phyloP scores from a whole-genome alignment of 1,140 invertebrate species.

The Pteromalus puparum region DNA sequence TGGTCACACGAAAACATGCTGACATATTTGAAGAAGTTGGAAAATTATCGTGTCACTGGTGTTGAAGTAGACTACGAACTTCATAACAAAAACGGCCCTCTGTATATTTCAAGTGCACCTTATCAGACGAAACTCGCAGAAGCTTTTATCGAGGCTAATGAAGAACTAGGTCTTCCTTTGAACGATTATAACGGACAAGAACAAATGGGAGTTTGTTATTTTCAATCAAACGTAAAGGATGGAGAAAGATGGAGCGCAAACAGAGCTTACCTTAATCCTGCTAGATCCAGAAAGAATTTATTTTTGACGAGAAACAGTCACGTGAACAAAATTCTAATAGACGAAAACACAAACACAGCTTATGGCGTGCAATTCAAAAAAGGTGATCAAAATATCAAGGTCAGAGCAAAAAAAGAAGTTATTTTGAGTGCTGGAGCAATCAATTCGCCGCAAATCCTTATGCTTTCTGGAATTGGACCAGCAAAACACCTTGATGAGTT shows the following conservation, averaged over 20 bases:
- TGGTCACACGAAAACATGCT: conserved; percentile 92
- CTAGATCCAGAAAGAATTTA: conserved; percentile 79
- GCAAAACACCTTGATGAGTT: conserved; percentile 79
- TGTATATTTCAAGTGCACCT: conserved; percentile 77
- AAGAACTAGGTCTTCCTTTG: conserved; percentile 79
- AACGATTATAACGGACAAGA: conserved; percentile 85
- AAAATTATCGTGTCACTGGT: conserved; percentile 88
- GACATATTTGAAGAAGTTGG: conserved; percentile 91
- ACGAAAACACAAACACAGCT: conserved; percentile 79
- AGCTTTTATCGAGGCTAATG: conserved; percentile 81
- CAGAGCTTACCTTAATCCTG: conserved; percentile 83
- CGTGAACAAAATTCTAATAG: conserved; percentile 85
- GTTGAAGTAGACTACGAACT: conserved; percentile 74
- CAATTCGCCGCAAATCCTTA: conserved; percentile 65
- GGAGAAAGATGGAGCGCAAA: conserved; percentile 85
- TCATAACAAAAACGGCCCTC: conserved; percentile 79
- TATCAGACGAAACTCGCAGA: conserved; percentile 79
- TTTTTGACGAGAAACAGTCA: conserved; percentile 79
- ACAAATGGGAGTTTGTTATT: conserved; percentile 80
- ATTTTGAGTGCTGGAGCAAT: conserved; percentile 72
- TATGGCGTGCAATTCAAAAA: conserved; percentile 80
- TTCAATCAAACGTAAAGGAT: conserved; percentile 82
- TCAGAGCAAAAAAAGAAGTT: conserved; percentile 83
- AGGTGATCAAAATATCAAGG: conserved; percentile 74
- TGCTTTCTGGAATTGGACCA: conserved; percentile 89